phyloP scores from a whole-genome alignment of 2,888 invertebrate species.

The Sinodicranocentrus sp. region DNA sequence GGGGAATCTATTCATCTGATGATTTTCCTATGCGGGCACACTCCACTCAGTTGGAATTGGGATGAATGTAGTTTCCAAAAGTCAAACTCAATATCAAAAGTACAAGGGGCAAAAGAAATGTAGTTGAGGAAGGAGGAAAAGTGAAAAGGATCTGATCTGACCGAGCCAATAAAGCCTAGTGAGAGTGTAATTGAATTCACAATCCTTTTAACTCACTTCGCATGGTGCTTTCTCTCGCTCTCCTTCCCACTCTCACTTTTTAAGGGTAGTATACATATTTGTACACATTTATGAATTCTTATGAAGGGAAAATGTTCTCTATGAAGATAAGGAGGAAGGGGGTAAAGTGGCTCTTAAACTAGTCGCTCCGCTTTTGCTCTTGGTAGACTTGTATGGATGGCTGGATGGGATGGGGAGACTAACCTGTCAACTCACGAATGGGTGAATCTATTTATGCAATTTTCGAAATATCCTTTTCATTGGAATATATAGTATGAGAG shows the following conservation, averaged over 20 bases:
- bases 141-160: constrained; percentile 60
- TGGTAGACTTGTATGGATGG: not conserved
- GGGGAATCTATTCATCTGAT: no score
- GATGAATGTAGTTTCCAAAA: no score
- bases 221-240: no score
- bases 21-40: no score
- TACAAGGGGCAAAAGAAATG: not conserved
- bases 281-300: not conserved
- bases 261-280: not conserved
- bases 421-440: no score
- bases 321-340: not conserved
- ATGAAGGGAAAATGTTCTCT: not conserved
- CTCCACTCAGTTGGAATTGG: no score
- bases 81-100: no score
- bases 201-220: constrained; percentile 57
- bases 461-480: no score
- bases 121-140: constrained; percentile 18
- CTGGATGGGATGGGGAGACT: no score
- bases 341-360: no score
- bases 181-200: constrained; percentile 62
- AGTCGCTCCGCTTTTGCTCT: not conserved
- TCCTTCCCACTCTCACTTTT: not conserved
- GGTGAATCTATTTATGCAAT: no score
- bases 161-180: constrained; percentile 53
- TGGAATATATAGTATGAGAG: no score